Evolutionary conservation across 2,113 vertebrate species (phyloP).

Genomic region (Sinocyclocheilus rhinocerous): DNA sequence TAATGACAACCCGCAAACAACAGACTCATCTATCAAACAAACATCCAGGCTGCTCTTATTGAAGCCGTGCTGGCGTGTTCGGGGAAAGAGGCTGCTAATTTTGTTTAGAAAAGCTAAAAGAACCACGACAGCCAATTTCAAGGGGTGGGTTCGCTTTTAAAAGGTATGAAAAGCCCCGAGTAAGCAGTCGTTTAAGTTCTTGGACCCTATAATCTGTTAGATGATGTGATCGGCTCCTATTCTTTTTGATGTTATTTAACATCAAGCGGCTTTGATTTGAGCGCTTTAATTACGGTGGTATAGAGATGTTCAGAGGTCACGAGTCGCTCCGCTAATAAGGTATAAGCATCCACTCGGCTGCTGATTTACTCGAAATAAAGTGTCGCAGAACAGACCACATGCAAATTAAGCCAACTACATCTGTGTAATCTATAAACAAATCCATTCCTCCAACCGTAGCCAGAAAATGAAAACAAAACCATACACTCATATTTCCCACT

Average conservation of each 20-base stretch:
- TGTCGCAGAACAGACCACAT: not conserved
- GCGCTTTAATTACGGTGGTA: conserved; percentile 50
- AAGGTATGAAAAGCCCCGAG: conserved; percentile 49
- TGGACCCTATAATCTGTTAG: conserved; percentile 41
- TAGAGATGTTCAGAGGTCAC: conserved; percentile 47
- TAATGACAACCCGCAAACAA: conserved; percentile 61
- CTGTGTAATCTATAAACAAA: not conserved
- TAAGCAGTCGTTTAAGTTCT: conserved; percentile 47
- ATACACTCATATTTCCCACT: not conserved
- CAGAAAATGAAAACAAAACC: not conserved
- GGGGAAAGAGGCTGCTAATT: conserved; percentile 55
- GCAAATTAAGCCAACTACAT: not conserved
- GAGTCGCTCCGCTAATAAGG: conserved; percentile 16
- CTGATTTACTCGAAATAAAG: not conserved
- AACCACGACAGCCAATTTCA: conserved; percentile 11
- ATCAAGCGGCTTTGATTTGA: conserved; percentile 41
- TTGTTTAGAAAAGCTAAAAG: conserved; percentile 50
- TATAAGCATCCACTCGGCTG: not conserved
- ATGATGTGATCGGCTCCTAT: conserved; percentile 10
- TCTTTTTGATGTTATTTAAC: conserved; percentile 56
- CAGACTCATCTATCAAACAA: conserved; percentile 52
- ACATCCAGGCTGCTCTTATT: conserved; percentile 56
- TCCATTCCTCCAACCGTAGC: not conserved
- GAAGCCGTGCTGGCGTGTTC: conserved; percentile 46
- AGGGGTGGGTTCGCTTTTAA: not conserved